Evolutionary conservation across 2,797 vertebrate genomes (phyloP), one percentile per base, ranked within the genome.

Genomic region (Etheostoma nigrum): DNA sequence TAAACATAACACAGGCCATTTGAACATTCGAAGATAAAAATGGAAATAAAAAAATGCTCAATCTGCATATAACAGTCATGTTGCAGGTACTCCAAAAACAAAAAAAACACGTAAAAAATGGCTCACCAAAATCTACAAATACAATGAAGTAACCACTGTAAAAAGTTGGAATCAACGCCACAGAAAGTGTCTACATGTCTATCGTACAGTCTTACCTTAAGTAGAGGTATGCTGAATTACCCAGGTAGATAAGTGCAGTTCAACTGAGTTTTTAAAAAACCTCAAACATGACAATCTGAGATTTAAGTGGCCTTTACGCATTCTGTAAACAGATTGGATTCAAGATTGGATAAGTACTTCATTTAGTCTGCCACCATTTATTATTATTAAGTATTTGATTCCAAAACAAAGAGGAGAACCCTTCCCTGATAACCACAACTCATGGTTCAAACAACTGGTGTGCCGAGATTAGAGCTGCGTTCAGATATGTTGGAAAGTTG

Each of bases 11-110:
- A 81, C 82, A 81, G 61, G 67, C 74, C 66, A 82, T 82, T 81
- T 53, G 54, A 87, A 91, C 79, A 86, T 88, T 92, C 75, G 85
- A 67, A 91, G 76, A 80, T 78, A 77, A 81, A 76, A 70, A 85
- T 78, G 45, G 33, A 83, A 84, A 84, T 70, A 3, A 76, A 78
- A 76, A 81, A 82, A 66, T 67, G 72, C 49, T 81, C 69, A 76
- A 82, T 76, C 82, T 89, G 92, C 88, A 90, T 93, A 90, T 91
- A 94, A 95, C 95, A 94, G 90, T 94, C 94, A 92, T 91, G 89
- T 95, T 81, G 66, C 72, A 88, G 51, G 76, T 90, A 84, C 78
- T 89, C 30, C 33, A 44, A 27, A 30, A 30, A 30, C 5, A 45
- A 74, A 85, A 88, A 72, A 4, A 49, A 85, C 75, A 79, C 25